Evolutionary conservation across 23 tunicate genomes (phyloP), one percentile per base, ranked within the genome.

Genomic region (Botrylloides violaceus): DNA sequence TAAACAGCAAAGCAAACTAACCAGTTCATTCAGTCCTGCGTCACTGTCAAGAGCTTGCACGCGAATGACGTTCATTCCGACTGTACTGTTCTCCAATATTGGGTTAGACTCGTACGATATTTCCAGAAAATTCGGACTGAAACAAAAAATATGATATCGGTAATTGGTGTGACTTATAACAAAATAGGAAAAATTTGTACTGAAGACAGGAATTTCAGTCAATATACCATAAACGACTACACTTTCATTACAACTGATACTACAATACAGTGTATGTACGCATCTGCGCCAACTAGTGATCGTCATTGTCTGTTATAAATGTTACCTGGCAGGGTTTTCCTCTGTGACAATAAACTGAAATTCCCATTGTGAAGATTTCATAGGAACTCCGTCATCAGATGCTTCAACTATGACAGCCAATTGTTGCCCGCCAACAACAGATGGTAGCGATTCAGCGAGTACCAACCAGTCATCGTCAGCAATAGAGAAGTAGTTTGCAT

Each of bases 321-420:
- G n/a, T n/a, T 57, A 88, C 96, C 80, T 38, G 2, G 71, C 32
- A 1, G 24, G 12, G 59, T 88, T 88, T 58, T 48, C 76, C 26
- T 25, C 76, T 7, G 96, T 49, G 18, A 82, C 38, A 77, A 81
- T 87, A 58, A 88, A 57, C 21, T 29, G 15, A 18, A 88, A 19
- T 15, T 64, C 38, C 50, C 59, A 22, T 0, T 64, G 73, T 47
- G 75, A 5, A 19, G 20, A 48, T 31, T 33, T 65, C 12, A 68
- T 5, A 1, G 96, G 96, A 21, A 81, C 65, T 0, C 96, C 96
- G 61, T 78, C 68, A 72, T 88, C 96, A 0, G 63, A 36, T 2
- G 72, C 96, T n/a, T 33, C 43, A 2, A 88, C 77, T 23, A 25
- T 43, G 0, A 81, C 21, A 19, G 70, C 9, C 22, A 88, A 32